These are phyloP conservation scores for Mobula birostris DNA, from an alignment of 2,113 vertebrate genomes.

Conservation along the genomic window DNA sequence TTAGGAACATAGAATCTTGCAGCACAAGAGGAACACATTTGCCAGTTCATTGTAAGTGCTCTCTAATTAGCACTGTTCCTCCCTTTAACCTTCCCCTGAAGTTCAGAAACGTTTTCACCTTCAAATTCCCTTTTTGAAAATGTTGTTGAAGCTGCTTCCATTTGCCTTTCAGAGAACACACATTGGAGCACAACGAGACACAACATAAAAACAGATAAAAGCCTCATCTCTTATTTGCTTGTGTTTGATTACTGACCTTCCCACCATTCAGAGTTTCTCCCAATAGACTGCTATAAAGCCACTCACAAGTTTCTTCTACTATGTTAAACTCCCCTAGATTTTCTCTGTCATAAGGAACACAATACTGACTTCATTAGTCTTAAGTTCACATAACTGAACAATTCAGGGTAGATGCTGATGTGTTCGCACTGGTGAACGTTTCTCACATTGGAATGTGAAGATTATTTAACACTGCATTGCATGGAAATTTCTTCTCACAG, in stretches of 20 bases:
- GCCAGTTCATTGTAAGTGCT: too few species aligned
- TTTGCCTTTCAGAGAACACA: background rate
- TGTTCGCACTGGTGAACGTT: too few species aligned
- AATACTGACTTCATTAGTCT: background rate
- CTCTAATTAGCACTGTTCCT: too few species aligned
- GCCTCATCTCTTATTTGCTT: background rate
- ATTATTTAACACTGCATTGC: too few species aligned
- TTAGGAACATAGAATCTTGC: background rate
- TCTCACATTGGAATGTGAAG: too few species aligned
- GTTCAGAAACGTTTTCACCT: too few species aligned
- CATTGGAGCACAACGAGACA: background rate
- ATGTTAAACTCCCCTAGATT: background rate
- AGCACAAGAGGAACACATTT: too few species aligned
- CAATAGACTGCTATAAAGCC: background rate
- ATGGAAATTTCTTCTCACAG: too few species aligned
- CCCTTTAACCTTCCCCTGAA: too few species aligned
- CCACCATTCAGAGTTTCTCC: background rate
- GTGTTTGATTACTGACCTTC: background rate
- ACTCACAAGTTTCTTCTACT: background rate
- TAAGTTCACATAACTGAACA: background rate
- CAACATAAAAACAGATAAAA: background rate
- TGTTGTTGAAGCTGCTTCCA: background rate
- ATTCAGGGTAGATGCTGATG: too few species aligned
- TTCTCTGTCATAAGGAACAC: background rate
- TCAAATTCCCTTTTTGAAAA: too few species aligned